These are phyloP conservation scores for Temnothorax unifasciatus DNA, from an alignment of 2,888 invertebrate species.

Conservation along the genomic window DNA sequence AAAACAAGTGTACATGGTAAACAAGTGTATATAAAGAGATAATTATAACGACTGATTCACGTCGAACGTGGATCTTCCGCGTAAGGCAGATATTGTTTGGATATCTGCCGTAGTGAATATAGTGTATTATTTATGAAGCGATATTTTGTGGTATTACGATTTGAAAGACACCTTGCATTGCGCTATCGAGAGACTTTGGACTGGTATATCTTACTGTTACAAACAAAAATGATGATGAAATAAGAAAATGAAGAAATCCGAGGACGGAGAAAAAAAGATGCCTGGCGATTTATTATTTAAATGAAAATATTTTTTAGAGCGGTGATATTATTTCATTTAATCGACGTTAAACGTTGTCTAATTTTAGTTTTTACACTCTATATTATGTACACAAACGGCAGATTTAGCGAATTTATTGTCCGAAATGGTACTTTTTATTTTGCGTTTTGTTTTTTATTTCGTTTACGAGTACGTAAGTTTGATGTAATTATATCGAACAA, in stretches of 20 bases:
- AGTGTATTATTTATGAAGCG: constrained; percentile 80
- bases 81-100: constrained; percentile 68
- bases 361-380: constrained; percentile 9
- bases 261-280: neutral
- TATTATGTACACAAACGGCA: constrained; percentile 35
- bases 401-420: neutral
- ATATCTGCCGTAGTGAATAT: constrained; percentile 78
- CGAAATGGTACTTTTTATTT: constrained; percentile 13
- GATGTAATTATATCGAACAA: constrained; percentile 30
- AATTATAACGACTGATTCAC: constrained; percentile 74
- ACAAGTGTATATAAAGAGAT: constrained; percentile 72
- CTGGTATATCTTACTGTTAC: constrained; percentile 67
- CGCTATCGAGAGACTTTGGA: constrained; percentile 79
- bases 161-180: constrained; percentile 77
- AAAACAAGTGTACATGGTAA: constrained; percentile 72
- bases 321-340: constrained; percentile 38
- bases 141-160: constrained; percentile 72
- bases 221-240: constrained; percentile 9
- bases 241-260: constrained; percentile 57
- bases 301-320: constrained; percentile 35
- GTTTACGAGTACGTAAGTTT: neutral
- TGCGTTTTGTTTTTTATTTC: neutral
- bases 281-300: constrained; percentile 25
- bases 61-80: constrained; percentile 68
- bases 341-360: neutral